Evolutionary conservation across 2,888 invertebrate species (phyloP).

Genomic region (Drosophila anceps): DNA sequence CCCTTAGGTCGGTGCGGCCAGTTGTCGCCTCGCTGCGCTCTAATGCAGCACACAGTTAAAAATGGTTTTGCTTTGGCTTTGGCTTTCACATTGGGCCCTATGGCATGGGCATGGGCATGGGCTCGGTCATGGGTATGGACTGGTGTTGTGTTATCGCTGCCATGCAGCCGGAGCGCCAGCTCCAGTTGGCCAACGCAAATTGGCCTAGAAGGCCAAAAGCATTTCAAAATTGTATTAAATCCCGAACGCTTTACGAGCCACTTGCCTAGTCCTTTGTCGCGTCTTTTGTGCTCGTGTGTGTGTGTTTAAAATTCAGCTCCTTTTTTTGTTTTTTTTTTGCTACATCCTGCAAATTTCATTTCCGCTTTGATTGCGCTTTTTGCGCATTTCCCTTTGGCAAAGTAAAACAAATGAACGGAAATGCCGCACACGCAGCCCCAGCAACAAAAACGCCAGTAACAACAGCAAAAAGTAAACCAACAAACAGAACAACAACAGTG

Average conservation of each 20-base stretch:
- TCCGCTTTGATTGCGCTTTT: slow-evolving; percentile 82
- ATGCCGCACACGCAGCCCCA: slow-evolving; percentile 75
- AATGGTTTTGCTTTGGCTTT: slow-evolving; percentile 33
- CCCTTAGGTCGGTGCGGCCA: background rate
- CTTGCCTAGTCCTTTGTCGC: slow-evolving; percentile 51
- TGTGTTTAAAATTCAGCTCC: slow-evolving; percentile 62
- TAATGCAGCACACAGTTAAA: slow-evolving; percentile 54
- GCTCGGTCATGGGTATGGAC: background rate
- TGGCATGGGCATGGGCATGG: background rate
- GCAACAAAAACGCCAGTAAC: slow-evolving; percentile 38
- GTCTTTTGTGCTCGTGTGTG: slow-evolving; percentile 29
- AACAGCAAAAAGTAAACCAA: slow-evolving; percentile 44
- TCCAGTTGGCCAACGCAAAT: slow-evolving; percentile 53
- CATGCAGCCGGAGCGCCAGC: slow-evolving; percentile 60
- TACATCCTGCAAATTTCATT: slow-evolving; percentile 81
- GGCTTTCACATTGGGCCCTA: slow-evolving; percentile 9
- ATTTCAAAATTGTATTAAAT: slow-evolving; percentile 78
- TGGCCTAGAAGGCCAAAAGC: slow-evolving; percentile 74
- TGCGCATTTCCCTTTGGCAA: slow-evolving; percentile 71
- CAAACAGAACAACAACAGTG: slow-evolving; percentile 31
- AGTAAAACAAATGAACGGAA: slow-evolving; percentile 81
- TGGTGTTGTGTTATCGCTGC: slow-evolving; percentile 67
- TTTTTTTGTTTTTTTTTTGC: slow-evolving; percentile 46
- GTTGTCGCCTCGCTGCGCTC: slow-evolving; percentile 61
- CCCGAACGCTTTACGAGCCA: slow-evolving; percentile 54